Base-by-base conservation (phyloP, 2,888 invertebrate species). In the Pseudococcus jackbeardsleyi region DNA sequence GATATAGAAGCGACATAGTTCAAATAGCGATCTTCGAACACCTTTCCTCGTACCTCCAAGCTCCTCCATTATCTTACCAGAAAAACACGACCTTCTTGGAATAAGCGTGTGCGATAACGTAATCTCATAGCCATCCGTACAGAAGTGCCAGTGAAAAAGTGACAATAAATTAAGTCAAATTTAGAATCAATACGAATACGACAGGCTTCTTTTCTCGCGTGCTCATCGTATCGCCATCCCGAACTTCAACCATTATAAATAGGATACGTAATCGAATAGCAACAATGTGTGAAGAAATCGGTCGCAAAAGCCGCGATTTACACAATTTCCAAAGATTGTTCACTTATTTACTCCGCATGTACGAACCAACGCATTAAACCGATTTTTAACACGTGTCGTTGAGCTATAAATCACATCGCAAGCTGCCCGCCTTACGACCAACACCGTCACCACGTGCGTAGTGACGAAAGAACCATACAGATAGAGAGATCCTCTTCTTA, bases 311-410 rank as follows among this genome's bases (percentile, higher is more conserved):
- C 42, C 26, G 26, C 59, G 86, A 86, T 86, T 86, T 86, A 86
- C 72, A 86, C 86, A 86, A 86, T 86, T 86, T 86, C 72, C 11
- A 33, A 79, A 42, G 79, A 39, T 22, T 22, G 19, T 48, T 84
- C 39, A 17, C 48, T 85, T 22, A 42, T 15, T 3, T 50, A 19
- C 82, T 48, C 19, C 5, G 54, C 54, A 54, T 59, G 11, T 59
- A 59, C 59, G n/a, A 19, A 84, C 33, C 12, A 85, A 48, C 42
- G 22, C 86, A 86, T 86, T 86, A 86, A 86, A 86, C 33, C 68
- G 86, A 86, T 86, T 86, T 86, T 72, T 86, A 86, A 86, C 86
- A 86, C 86, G 86, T 86, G 86, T 86, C 86, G 86, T 86, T 42
- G 15, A 9, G 86, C 72, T 46, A 86, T 86, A 86, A 86, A 86